Base-by-base conservation (phyloP, 2,888 invertebrate species). In the Archaeoteleia sp. region DNA sequence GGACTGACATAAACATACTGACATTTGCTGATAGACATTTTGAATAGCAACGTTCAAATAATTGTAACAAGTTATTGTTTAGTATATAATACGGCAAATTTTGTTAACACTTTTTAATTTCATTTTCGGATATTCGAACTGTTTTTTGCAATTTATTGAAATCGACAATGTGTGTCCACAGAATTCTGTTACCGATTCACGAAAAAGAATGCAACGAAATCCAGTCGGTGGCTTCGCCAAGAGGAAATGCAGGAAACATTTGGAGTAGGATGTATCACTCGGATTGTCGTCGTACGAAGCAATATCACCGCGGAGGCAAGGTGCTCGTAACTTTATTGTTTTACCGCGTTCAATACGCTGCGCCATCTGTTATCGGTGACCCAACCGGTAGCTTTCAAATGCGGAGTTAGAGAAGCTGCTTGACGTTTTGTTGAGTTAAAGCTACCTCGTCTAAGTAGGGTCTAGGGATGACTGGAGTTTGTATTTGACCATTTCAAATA, bases 341-440 rank as follows among this genome's bases (percentile, higher is more conserved):
- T 65, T 53, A 53, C 34, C 58, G 42, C 53, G 48, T 29, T 48
- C 66, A 54, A 66, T 66, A 48, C 37, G 42, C 45, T 42, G 58
- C 51, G 51, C 57, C 57, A 65, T 57, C 39, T 57, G 58, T 58
- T 65, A 51, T 58, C 51, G 45, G 40, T 35, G 58, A 53, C 46
- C 63, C 30, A n/a, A 43, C 20, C 54, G 30, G 27, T 13, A 9
- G 23, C 48, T 55, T 20, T 17, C 32, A 32, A 32, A 40, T 32
- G 39, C 12, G 40, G 9, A 5, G 13, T 20, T 7, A 8, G n/a
- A 9, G 8, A 7, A 5, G 23, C 17, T 32, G 23, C 39, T 57
- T 46, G 17, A 46, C 14, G 32, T 29, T 37, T 29, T 8, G 9
- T 8, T 2, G 3, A 2, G 4, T 29, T 20, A 20, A 4, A 20